These are phyloP conservation scores for Drosophila formosana DNA, from an alignment of 2,888 invertebrate species.

Conservation along the genomic window DNA sequence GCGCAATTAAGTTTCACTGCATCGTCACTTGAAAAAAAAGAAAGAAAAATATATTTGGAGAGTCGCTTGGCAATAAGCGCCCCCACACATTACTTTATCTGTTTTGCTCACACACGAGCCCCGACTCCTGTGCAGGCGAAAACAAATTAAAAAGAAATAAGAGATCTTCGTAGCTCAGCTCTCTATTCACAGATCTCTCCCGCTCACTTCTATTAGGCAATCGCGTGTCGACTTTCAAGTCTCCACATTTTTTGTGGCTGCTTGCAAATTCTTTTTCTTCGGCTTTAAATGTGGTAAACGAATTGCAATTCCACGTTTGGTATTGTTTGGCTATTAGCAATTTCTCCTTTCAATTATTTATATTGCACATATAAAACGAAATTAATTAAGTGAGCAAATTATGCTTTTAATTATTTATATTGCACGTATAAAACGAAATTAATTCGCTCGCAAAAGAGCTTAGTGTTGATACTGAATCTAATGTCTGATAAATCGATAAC, in stretches of 20 bases:
- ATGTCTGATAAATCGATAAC: not conserved
- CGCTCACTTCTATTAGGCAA: not conserved
- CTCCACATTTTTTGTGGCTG: not conserved
- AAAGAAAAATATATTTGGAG: not conserved
- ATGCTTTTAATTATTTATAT: not conserved
- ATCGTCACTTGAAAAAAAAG: constrained; percentile 1
- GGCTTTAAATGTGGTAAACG: not conserved
- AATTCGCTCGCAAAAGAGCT: not conserved
- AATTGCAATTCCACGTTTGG: not conserved
- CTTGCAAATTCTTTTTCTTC: not conserved
- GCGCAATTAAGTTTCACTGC: constrained; percentile 7
- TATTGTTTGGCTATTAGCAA: not conserved
- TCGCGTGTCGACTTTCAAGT: not conserved
- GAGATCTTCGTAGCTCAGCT: not conserved
- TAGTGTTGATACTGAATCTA: not conserved
- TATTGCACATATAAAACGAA: not conserved
- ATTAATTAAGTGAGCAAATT: not conserved
- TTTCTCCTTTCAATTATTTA: not conserved
- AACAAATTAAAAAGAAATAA: not conserved
- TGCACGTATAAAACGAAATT: not conserved
- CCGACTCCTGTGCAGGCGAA: not conserved
- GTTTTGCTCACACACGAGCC: not conserved
- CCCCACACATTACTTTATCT: not conserved
- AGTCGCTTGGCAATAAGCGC: not conserved
- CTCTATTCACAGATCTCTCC: not conserved